Conservation (phyloP, 2,797 vertebrate genomes). For the Meda fulgida region DNA sequence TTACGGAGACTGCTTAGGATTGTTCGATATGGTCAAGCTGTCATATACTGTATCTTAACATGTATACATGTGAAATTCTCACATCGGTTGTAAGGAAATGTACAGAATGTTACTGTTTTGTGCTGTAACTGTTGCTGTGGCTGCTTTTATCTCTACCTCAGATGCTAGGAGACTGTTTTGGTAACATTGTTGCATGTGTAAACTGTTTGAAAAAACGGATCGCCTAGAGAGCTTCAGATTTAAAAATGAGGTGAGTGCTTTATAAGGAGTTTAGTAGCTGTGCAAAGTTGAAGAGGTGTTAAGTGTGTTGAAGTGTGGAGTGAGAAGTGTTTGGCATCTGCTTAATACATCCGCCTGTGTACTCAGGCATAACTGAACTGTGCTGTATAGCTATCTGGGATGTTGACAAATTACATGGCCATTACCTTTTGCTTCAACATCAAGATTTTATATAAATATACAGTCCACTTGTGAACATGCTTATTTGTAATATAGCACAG, state of each 20-base stretch:
- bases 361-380: background rate
- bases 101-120: background rate
- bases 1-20: constrained; percentile 15
- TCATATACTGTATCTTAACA: background rate
- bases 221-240: constrained; percentile 18
- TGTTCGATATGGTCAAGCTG: background rate
- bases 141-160: background rate
- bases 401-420: background rate
- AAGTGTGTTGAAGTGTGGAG: constrained; percentile 40
- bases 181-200: constrained; percentile 1
- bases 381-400: background rate
- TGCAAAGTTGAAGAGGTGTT: constrained; percentile 32
- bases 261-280: constrained; percentile 25
- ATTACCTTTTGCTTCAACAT: background rate
- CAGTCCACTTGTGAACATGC: background rate
- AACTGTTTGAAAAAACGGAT: background rate
- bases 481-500: background rate
- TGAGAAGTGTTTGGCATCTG: constrained; percentile 26
- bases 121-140: background rate
- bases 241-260: constrained; percentile 34
- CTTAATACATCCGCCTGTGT: constrained; percentile 16
- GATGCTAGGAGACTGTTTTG: background rate
- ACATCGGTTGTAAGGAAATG: background rate
- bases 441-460: background rate
- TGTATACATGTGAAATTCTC: background rate